Base-by-base conservation (phyloP, 2,797 vertebrate genomes). In the Cottoperca gobio region DNA sequence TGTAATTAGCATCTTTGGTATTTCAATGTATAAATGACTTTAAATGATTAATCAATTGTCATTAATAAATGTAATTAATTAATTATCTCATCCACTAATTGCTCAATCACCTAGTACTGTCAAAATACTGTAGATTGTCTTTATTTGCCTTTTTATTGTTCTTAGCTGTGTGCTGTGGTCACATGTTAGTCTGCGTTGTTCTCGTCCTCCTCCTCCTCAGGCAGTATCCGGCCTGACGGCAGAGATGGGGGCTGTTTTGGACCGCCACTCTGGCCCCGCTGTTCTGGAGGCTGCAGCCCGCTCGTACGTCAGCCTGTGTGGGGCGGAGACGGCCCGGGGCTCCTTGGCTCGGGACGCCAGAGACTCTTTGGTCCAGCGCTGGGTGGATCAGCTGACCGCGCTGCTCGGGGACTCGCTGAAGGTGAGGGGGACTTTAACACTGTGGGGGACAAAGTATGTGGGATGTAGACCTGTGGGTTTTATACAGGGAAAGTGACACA, bases 271-370 rank as follows among this genome's bases (percentile, higher is more conserved):
- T 0, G 90, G 92, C 13, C 14, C 88, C 0, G 91, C 84, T 9
- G 90, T 97, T 24, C 93, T 97, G 53, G 96, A 98, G 87, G 94
- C 94, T 3, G 96, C 94, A 9, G 95, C 96, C 46, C 95, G 95
- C 64, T 85, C 95, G 0, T 97, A 94, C 16, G 92, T 91, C 82
- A 81, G 88, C 16, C 94, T 98, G 80, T 95, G 95, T 83, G 77
- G 60, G 16, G 94, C 93, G 70, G 94, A 91, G 62, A 78, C 85
- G 19, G 76, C 86, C 54, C 90, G 93, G 86, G 76, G 92, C 62
- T 65, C 78, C 35, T n/a, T 59, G n/a, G 94, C 94, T 19, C 84
- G 59, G 66, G 11, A 74, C 12, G 92, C 94, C 65, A 93, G 93
- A 77, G 94, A 94, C 88, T 74, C 93, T 23, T 86, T 98, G 85